Base-by-base conservation (phyloP, 2,797 vertebrate genomes). In the Xenentodon cancila region DNA sequence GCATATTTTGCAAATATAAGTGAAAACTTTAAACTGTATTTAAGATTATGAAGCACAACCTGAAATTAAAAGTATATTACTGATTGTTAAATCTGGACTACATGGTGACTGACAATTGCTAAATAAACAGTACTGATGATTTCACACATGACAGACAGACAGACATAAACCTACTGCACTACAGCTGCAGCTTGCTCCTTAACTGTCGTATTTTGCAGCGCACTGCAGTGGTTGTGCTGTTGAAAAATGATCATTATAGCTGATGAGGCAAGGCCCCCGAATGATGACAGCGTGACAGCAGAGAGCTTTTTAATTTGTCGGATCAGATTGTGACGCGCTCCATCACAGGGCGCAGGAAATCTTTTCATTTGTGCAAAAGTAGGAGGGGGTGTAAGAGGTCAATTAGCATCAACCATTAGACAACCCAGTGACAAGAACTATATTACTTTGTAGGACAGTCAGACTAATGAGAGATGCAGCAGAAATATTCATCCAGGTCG, bases 381-480 rank as follows among this genome's bases (percentile, higher is more conserved):
- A 88, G 87, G 71, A 77, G 82, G 84, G 88, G 89, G 91, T n/a
- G n/a, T n/a, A 90, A 91, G 84, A 88, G 92, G 92, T 93, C 91
- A 94, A 94, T 94, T 94, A 94, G 92, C 92, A 93, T 92, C 91
- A 93, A 84, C 84, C 85, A 91, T 93, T 93, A 92, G 91, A 93
- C 93, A 93, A 88, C 58, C 77, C 82, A 50, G 79, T 94, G 93
- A 94, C 93, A 94, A 91, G 92, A 86, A 73, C 84, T 90, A 87
- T 87, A 90, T 92, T 92, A 92, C 85, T 40, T 77, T 78, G 76
- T 77, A 86, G 90, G 91, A 92, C 90, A 93, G 89, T 88, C 88
- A 89, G 82, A 86, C 88, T 93, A 94, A 94, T 93, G 91, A 94
- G 91, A 91, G 83, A 82, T 64, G 77, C 79, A 86, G 80, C 69